These are phyloP conservation scores for Littorina saxatilis DNA, from an alignment of 1,140 invertebrate species.

Conservation along the genomic window DNA sequence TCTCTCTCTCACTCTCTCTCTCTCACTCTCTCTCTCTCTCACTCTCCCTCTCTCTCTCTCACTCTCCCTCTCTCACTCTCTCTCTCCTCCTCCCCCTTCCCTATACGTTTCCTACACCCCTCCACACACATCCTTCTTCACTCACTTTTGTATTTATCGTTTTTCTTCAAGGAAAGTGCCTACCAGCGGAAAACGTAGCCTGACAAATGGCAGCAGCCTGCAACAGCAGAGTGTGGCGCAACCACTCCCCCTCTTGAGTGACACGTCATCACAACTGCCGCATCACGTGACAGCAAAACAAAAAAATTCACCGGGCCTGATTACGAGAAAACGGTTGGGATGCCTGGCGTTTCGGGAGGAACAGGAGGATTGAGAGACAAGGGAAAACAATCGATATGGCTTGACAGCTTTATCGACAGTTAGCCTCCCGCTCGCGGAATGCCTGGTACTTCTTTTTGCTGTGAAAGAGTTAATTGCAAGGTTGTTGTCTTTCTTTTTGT, in stretches of 20 bases:
- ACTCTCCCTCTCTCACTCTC: too few species aligned
- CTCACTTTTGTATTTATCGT: too few species aligned
- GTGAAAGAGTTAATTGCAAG: slow-evolving; percentile 6
- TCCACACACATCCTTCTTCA: too few species aligned
- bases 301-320: neutral
- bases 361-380: neutral
- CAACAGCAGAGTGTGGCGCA: neutral
- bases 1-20: too few species aligned
- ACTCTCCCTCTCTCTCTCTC: too few species aligned
- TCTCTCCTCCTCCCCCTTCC: too few species aligned
- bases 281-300: slow-evolving; percentile 4
- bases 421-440: neutral
- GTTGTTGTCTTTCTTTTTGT: too few species aligned
- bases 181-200: neutral
- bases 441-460: neutral
- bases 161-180: too few species aligned
- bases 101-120: too few species aligned
- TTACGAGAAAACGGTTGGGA: neutral
- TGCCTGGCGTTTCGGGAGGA: neutral
- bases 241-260: neutral
- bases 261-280: slow-evolving; percentile 8
- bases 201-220: neutral
- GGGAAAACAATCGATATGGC: neutral
- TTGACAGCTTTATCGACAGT: slow-evolving; percentile 8
- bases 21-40: too few species aligned